phyloP scores from a whole-genome alignment of 2,888 invertebrate species.

The Bombylius major region DNA sequence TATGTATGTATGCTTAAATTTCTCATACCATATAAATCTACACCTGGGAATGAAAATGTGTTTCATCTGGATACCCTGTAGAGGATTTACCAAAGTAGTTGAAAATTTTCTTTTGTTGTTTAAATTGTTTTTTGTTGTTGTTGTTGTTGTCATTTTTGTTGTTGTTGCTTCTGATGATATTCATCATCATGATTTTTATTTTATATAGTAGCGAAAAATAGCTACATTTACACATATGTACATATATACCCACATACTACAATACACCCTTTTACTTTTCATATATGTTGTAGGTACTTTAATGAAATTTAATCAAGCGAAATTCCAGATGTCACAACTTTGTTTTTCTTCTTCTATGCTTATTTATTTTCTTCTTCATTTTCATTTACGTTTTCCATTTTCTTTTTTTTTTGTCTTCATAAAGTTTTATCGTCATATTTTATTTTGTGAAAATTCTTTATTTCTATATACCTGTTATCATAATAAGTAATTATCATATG shows the following conservation, averaged over 20 bases:
- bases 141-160: neutral
- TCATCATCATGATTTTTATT: neutral
- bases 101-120: neutral
- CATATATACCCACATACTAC: no score
- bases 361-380: neutral
- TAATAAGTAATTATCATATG: no score
- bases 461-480: no score
- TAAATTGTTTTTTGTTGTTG: neutral
- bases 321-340: neutral
- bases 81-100: neutral
- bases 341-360: neutral
- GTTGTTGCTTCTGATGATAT: neutral
- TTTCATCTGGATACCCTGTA: neutral
- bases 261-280: no score
- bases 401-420: no score
- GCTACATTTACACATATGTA: no score
- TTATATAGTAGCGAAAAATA: neutral
- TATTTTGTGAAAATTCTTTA: no score
- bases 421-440: no score
- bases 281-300: neutral
- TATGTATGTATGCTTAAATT: no score
- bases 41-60: neutral
- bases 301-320: neutral
- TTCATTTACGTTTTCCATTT: neutral
- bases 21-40: no score